These are phyloP conservation scores for Callorhinus ursinus DNA, from an alignment of 2,113 vertebrate species.

Conservation along the genomic window DNA sequence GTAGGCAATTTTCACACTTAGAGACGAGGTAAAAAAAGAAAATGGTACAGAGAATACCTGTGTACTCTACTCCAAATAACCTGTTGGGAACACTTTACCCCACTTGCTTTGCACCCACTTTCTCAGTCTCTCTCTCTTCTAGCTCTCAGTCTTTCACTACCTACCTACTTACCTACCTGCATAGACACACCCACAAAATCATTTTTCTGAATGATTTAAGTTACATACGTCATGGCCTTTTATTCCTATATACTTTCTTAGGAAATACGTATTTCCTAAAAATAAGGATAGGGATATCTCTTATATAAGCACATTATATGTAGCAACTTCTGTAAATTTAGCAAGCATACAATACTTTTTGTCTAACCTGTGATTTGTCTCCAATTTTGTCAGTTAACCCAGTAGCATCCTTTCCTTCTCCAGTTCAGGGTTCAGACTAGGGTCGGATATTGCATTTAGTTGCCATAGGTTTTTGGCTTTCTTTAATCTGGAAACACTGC, in stretches of 20 bases:
- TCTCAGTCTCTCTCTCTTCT: not conserved
- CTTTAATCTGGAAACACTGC: not conserved
- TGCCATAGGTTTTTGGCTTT: not conserved
- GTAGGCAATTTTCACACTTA: constrained; percentile 11
- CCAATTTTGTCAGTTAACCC: not conserved
- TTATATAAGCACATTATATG: not conserved
- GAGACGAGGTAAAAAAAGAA: not conserved
- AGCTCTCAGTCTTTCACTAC: not conserved
- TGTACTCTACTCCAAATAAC: not conserved
- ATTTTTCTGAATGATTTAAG: not conserved
- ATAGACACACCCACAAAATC: not conserved
- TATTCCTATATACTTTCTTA: not conserved
- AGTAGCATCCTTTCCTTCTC: not conserved
- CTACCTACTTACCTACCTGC: not conserved
- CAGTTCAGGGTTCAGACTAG: not conserved
- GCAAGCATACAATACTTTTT: not conserved
- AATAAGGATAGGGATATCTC: not conserved
- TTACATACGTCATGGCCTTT: not conserved
- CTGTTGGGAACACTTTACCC: not conserved
- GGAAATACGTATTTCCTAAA: not conserved
- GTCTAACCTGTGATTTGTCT: not conserved
- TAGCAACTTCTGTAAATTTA: not conserved
- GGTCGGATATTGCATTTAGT: not conserved
- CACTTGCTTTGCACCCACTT: not conserved
- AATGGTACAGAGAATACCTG: not conserved